These are phyloP conservation scores for Xestia xanthographa DNA, from an alignment of 2,888 invertebrate species.

Conservation along the genomic window DNA sequence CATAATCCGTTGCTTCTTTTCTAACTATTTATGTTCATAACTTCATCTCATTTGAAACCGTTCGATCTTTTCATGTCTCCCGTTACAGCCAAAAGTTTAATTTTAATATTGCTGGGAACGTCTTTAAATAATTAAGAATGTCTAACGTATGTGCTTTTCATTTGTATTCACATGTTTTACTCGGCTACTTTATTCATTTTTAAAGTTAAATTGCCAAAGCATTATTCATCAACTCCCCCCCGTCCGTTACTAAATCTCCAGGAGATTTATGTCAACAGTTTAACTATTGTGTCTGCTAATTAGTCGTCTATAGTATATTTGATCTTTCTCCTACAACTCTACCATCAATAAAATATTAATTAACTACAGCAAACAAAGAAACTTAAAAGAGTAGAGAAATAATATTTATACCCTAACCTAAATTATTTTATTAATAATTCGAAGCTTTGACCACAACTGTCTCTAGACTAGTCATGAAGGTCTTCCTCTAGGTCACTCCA, in stretches of 20 bases:
- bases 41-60: neutral
- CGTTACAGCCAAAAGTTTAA: neutral
- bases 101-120: neutral
- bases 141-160: neutral
- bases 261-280: too few relatives aligned
- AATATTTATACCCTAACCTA: neutral
- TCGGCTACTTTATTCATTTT: neutral
- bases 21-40: neutral
- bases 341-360: neutral
- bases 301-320: too few relatives aligned
- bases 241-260: too few relatives aligned
- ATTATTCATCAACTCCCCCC: neutral
- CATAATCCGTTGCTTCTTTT: neutral
- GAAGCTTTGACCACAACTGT: neutral
- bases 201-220: neutral
- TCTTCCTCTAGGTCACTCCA: conserved; percentile 5
- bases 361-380: neutral
- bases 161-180: neutral
- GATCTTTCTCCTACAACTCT: neutral
- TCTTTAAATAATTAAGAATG: neutral
- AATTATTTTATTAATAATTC: neutral
- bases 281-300: too few relatives aligned
- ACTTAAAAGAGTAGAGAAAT: neutral
- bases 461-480: conserved; percentile 1
- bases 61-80: too few relatives aligned